Evolutionary conservation across 2,888 invertebrate genomes (phyloP).

Genomic region (Orthosia gothica): DNA sequence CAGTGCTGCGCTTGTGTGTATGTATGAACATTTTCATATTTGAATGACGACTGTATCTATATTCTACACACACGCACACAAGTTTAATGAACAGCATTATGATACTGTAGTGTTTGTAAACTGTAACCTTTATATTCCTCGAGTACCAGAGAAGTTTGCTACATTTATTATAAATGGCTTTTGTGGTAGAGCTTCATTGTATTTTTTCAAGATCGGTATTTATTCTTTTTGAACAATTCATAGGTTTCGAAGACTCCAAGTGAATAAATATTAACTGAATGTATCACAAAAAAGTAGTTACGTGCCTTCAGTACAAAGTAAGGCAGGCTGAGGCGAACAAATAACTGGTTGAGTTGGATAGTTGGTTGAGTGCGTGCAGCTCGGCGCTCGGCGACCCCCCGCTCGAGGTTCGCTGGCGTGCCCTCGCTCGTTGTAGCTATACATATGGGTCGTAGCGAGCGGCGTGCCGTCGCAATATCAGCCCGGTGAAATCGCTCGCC

Average conservation of each 20-base stretch:
- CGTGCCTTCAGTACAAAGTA: constrained; percentile 76
- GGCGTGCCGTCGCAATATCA: constrained; percentile 90
- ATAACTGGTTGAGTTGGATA: constrained; percentile 85
- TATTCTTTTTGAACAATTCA: constrained; percentile 63
- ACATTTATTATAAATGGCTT: constrained; percentile 54
- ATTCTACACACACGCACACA: constrained; percentile 60
- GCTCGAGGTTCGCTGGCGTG: constrained; percentile 83
- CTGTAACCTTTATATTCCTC: constrained; percentile 62
- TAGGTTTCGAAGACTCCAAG: constrained; percentile 57
- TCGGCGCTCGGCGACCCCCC: constrained; percentile 84
- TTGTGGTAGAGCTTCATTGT: constrained; percentile 42
- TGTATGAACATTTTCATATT: constrained; percentile 55
- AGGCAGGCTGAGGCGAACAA: constrained; percentile 73
- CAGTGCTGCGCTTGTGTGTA: constrained; percentile 54
- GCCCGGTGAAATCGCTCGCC: constrained; percentile 91
- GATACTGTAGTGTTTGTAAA: constrained; percentile 66
- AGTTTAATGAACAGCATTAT: constrained; percentile 54
- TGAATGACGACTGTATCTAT: constrained; percentile 60
- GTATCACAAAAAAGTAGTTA: constrained; percentile 67
- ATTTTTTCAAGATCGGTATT: constrained; percentile 51
- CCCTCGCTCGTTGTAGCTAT: constrained; percentile 87
- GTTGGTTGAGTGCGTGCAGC: constrained; percentile 86
- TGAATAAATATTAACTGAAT: constrained; percentile 67
- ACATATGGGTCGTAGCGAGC: constrained; percentile 88
- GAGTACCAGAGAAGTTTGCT: constrained; percentile 46